Percentiles rank a stretch among this genome's conserved stretches.
Evolutionary conservation across 2,888 invertebrate genomes (phyloP).

Genomic region (Amorpha juglandis): DNA sequence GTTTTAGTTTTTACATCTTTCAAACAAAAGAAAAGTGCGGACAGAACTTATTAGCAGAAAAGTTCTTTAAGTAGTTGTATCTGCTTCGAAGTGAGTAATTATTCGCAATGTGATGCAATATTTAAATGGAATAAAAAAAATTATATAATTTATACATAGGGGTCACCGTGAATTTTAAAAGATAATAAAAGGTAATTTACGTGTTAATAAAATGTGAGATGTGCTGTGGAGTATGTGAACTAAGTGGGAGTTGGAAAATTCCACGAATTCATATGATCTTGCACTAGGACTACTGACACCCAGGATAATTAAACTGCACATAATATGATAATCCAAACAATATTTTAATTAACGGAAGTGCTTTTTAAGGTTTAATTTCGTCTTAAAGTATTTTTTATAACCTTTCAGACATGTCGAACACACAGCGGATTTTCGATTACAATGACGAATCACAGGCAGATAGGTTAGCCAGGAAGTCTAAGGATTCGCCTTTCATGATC

Average conservation of each 20-base stretch:
- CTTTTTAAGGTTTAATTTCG: background rate
- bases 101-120: slow-evolving; percentile 62
- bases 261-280: background rate
- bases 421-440: slow-evolving; percentile 71
- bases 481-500: slow-evolving; percentile 89
- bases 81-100: slow-evolving; percentile 34
- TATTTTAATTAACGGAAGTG: background rate
- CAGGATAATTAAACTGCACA: background rate
- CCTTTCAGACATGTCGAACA: slow-evolving; percentile 58
- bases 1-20: background rate
- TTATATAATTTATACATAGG: slow-evolving; percentile 60
- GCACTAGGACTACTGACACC: background rate
- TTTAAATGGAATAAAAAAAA: slow-evolving; percentile 45
- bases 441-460: slow-evolving; percentile 82
- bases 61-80: background rate
- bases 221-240: background rate
- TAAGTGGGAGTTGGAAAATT: slow-evolving; percentile 4
- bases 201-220: background rate
- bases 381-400: background rate
- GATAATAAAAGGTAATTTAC: background rate
- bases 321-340: too few species aligned
- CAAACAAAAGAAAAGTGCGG: background rate
- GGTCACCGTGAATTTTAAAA: background rate
- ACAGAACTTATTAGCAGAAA: background rate
- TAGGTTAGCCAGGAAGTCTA: slow-evolving; percentile 86